phyloP scores from a whole-genome alignment of 2,888 invertebrate genomes.

The Trichacis sp. region DNA sequence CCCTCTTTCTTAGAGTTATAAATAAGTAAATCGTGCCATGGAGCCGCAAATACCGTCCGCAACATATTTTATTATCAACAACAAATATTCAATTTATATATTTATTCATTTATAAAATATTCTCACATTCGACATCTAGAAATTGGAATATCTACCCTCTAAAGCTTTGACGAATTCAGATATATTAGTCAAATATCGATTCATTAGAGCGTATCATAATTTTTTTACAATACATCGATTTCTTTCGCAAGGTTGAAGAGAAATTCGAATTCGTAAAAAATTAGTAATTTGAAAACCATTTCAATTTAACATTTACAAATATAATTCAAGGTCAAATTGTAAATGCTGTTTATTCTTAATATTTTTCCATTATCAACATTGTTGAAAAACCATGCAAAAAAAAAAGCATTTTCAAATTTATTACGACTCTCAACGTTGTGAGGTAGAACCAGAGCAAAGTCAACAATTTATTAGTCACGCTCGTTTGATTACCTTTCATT shows the following conservation, averaged over 20 bases:
- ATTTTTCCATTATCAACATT: too few species aligned
- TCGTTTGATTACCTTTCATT: conserved; percentile 11
- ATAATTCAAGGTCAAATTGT: too few species aligned
- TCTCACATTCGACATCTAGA: conserved; percentile 53
- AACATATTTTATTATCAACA: conserved; percentile 47
- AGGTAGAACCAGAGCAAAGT: conserved; percentile 39
- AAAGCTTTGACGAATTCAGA: conserved; percentile 47
- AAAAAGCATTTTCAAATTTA: too few species aligned
- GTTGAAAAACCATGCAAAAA: too few species aligned
- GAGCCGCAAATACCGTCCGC: conserved; percentile 43
- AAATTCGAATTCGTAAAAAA: too few species aligned
- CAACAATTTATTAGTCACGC: neutral
- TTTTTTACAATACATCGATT: conserved; percentile 45
- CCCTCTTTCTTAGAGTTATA: conserved; percentile 33
- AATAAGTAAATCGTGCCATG: conserved; percentile 23
- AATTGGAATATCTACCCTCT: conserved; percentile 53
- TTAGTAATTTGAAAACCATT: too few species aligned
- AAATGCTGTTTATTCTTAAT: too few species aligned
- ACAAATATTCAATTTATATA: conserved; percentile 42
- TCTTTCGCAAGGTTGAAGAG: neutral
- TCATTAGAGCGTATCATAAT: conserved; percentile 42
- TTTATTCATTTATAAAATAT: conserved; percentile 47
- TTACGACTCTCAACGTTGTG: too few species aligned
- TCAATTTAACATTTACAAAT: too few species aligned
- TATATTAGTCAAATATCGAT: conserved; percentile 45